Evolutionary conservation across 2,888 invertebrate genomes (phyloP).

Genomic region (Biston stratarius): DNA sequence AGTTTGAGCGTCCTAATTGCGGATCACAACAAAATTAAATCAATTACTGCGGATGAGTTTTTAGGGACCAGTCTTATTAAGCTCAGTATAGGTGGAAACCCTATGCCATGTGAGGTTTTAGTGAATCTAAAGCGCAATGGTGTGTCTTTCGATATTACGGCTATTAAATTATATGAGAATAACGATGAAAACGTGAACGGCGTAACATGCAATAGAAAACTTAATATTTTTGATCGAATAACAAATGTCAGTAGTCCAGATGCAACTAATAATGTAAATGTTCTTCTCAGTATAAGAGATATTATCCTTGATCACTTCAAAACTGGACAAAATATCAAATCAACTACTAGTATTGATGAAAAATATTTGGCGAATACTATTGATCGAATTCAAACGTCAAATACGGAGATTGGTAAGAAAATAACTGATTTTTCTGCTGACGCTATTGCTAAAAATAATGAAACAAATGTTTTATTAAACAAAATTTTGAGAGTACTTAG

Average conservation of each 20-base stretch:
- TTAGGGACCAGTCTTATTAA: slow-evolving; percentile 51
- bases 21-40: slow-evolving; percentile 66
- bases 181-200: slow-evolving; percentile 51
- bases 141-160: slow-evolving; percentile 54
- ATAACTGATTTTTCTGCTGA: slow-evolving; percentile 40
- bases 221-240: slow-evolving; percentile 18
- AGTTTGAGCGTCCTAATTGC: slow-evolving; percentile 60
- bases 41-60: slow-evolving; percentile 61
- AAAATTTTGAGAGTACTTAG: slow-evolving; percentile 38
- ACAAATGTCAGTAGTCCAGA: slow-evolving; percentile 11
- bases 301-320: slow-evolving; percentile 43
- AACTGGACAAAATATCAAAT: slow-evolving; percentile 20
- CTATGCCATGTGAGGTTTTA: slow-evolving; percentile 64
- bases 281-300: slow-evolving; percentile 47
- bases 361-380: slow-evolving; percentile 45
- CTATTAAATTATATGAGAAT: slow-evolving; percentile 52
- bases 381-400: slow-evolving; percentile 39
- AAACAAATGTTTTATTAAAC: slow-evolving; percentile 36
- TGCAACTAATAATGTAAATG: slow-evolving; percentile 31
- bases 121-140: slow-evolving; percentile 52
- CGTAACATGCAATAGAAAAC: slow-evolving; percentile 52
- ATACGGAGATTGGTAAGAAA: slow-evolving; percentile 37
- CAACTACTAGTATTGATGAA: slow-evolving; percentile 23
- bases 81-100: slow-evolving; percentile 73
- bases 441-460: slow-evolving; percentile 14